These are phyloP conservation scores for Branchipolynoe longqiensis DNA, from an alignment of 2,888 invertebrate genomes.

Conservation along the genomic window DNA sequence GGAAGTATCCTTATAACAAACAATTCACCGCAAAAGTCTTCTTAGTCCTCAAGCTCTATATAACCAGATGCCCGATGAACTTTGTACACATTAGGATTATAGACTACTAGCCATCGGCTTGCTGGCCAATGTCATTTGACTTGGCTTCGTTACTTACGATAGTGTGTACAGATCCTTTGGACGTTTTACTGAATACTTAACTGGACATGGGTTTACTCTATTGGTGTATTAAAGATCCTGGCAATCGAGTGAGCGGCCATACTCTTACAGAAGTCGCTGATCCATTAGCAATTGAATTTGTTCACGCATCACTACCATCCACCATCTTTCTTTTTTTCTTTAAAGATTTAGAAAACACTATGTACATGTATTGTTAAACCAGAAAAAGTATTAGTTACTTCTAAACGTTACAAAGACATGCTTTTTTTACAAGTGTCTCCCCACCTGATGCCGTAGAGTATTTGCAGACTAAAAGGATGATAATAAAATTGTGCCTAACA, in stretches of 20 bases:
- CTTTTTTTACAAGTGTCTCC: conserved; percentile 10
- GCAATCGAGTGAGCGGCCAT: neutral
- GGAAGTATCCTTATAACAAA: too few relatives aligned
- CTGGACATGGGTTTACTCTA: conserved; percentile 25
- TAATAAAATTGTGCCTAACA: too few relatives aligned
- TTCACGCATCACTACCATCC: too few relatives aligned
- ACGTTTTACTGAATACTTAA: conserved; percentile 34
- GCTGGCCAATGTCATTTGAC: too few relatives aligned
- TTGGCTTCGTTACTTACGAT: neutral
- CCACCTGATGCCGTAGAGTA: too few relatives aligned
- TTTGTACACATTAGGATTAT: too few relatives aligned
- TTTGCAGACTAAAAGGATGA: too few relatives aligned
- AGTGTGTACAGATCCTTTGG: conserved; percentile 11
- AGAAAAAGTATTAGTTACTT: neutral
- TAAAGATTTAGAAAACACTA: conserved; percentile 14
- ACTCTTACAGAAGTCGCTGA: neutral
- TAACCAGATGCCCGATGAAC: too few relatives aligned
- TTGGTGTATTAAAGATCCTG: conserved; percentile 9
- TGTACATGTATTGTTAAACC: conserved; percentile 35
- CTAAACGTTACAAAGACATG: neutral
- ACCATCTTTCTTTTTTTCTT: too few relatives aligned
- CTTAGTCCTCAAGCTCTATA: too few relatives aligned
- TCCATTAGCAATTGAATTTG: neutral
- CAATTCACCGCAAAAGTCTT: too few relatives aligned
- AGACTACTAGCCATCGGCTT: too few relatives aligned